Evolutionary conservation across 1,140 invertebrate species (phyloP), one percentile per base, ranked within the genome.

Genomic region (Colletes latitarsis): DNA sequence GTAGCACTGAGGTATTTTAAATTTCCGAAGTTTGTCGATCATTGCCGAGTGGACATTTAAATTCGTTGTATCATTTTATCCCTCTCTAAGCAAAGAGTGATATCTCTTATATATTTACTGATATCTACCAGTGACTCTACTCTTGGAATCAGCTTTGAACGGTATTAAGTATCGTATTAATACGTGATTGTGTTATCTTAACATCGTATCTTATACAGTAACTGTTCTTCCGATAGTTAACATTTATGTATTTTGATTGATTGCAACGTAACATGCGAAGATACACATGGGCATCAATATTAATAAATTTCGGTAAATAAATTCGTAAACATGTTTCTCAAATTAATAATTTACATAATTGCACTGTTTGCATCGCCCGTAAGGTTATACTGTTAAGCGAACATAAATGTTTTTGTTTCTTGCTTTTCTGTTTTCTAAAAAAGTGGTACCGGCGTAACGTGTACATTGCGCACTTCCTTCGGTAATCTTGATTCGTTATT

Each of bases 241-340:
- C n/a, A 12, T 4, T 49, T 73, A 15, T 46, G 3, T 21, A 62
- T 62, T 77, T 55, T n/a, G 6, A 1, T 57, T 15, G 9, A 49
- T 49, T 64, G 19, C 17, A n/a, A 30, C 60, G 17, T 72, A 55
- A 39, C 12, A 73, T 79, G 60, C 53, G 49, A 64, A 72, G 14
- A 30, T 64, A 79, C n/a, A 49, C 49, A 73, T 73, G 60, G 77
- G 52, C 52, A 62, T 79, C 49, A 73, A 73, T 55, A 79, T 73
- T 17, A 79, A 73, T 66, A 79, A 79, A 21, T 73, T 79, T 14
- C 15, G 77, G 70, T 79, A 73, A 79, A 79, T 73, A 79, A 67
- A 10, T 17, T 69, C 17, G 19, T 19, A 52, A 41, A n/a, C 6
- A 46, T 6, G 39, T 19, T 55, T 15, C 49, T 52, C 3, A 14